Evolutionary conservation across 2,113 vertebrate species (phyloP).

Genomic region (Eptesicus fuscus): DNA sequence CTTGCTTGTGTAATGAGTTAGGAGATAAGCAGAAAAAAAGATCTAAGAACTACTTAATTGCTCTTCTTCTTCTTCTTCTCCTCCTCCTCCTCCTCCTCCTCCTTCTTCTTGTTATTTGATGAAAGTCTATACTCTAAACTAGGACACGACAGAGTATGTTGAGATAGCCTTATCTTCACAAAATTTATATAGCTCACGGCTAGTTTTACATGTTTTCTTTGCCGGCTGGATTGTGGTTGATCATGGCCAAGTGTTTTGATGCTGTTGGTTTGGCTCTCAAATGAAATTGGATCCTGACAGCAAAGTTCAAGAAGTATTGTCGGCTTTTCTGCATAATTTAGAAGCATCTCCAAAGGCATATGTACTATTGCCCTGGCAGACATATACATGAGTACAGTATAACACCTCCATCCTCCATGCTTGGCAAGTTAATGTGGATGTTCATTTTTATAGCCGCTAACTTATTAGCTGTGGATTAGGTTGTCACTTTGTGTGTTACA

Average conservation of each 20-base stretch:
- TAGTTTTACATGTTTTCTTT: conserved; percentile 47
- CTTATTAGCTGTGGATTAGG: conserved; percentile 80
- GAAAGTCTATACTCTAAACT: background rate
- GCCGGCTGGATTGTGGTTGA: conserved; percentile 47
- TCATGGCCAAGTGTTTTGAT: conserved; percentile 74
- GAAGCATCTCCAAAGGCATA: conserved; percentile 77
- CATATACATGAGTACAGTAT: conserved; percentile 72
- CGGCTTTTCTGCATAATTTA: conserved; percentile 76
- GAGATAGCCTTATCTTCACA: conserved; percentile 6
- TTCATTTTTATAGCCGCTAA: conserved; percentile 80
- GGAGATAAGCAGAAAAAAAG: background rate
- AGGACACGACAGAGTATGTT: background rate
- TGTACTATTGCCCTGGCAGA: conserved; percentile 78
- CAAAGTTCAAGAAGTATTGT: conserved; percentile 77
- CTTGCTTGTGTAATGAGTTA: background rate
- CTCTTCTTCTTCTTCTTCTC: background rate
- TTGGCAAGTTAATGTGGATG: conserved; percentile 78
- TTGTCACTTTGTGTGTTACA: conserved; percentile 78
- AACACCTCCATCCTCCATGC: conserved; percentile 75
- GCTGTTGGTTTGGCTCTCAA: conserved; percentile 71
- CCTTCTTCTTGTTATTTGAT: background rate
- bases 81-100: too few relatives aligned
- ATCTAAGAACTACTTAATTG: background rate
- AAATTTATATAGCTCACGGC: conserved; percentile 25
- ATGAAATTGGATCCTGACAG: conserved; percentile 70